These are phyloP conservation scores for Brachyistius frenatus DNA, from an alignment of 2,113 vertebrate species.

Conservation along the genomic window DNA sequence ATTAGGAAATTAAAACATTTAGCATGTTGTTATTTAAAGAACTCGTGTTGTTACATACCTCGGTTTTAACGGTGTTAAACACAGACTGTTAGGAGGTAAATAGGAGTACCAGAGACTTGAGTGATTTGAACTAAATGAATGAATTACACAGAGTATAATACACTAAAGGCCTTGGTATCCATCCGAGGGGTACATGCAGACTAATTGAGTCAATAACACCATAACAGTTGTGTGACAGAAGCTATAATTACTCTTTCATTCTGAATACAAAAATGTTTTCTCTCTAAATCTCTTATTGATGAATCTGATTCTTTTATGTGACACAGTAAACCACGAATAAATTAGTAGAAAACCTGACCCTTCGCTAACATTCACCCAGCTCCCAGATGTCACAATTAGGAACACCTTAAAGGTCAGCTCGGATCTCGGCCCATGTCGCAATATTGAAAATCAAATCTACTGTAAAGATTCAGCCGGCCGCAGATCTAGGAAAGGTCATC, in stretches of 20 bases:
- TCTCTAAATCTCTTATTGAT: constrained; percentile 65
- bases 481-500: constrained; percentile 66
- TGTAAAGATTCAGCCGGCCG: constrained; percentile 58
- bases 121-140: background rate
- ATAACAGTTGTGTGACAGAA: background rate
- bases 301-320: constrained; percentile 51
- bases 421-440: constrained; percentile 33
- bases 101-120: background rate
- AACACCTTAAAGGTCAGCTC: constrained; percentile 72
- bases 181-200: constrained; percentile 4
- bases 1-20: no score
- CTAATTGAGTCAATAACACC: constrained; percentile 36
- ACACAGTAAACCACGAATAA: constrained; percentile 47
- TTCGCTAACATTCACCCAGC: constrained; percentile 25
- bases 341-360: constrained; percentile 33
- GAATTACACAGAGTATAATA: constrained; percentile 3
- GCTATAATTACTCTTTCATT: constrained; percentile 47
- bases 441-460: constrained; percentile 81
- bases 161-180: background rate
- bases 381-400: constrained; percentile 80
- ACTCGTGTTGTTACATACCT: background rate
- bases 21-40: constrained; percentile 9
- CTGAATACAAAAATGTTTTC: constrained; percentile 56
- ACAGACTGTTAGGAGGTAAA: background rate
- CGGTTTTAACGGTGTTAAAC: constrained; percentile 4